phyloP scores from a whole-genome alignment of 2,113 vertebrate species.

The Propithecus coquereli region DNA sequence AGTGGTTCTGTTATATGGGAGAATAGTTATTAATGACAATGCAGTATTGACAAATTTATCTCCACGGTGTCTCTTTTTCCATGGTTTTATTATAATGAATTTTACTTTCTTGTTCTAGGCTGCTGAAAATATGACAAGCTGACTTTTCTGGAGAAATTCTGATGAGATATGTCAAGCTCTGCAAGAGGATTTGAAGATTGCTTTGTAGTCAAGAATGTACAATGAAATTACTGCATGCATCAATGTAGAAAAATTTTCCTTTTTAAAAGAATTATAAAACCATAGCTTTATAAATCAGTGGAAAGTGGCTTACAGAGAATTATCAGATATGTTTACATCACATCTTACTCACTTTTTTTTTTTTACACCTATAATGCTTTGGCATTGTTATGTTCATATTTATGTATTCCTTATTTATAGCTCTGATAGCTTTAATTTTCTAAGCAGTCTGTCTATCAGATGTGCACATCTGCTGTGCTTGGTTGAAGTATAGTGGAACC shows the following conservation, averaged over 20 bases:
- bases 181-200: slow-evolving; percentile 58
- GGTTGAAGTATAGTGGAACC: neutral
- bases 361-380: slow-evolving; percentile 33
- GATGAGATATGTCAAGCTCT: slow-evolving; percentile 22
- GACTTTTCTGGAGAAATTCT: slow-evolving; percentile 59
- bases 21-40: slow-evolving; percentile 7
- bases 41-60: slow-evolving; percentile 21
- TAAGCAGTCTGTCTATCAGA: slow-evolving; percentile 37
- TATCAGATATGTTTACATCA: slow-evolving; percentile 28
- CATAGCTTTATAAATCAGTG: slow-evolving; percentile 59
- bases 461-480: slow-evolving; percentile 54
- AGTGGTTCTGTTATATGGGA: neutral
- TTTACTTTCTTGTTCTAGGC: slow-evolving; percentile 78
- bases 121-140: slow-evolving; percentile 85
- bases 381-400: slow-evolving; percentile 36
- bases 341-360: neutral
- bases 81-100: slow-evolving; percentile 45
- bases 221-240: slow-evolving; percentile 42
- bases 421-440: slow-evolving; percentile 57
- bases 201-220: slow-evolving; percentile 38
- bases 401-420: slow-evolving; percentile 62
- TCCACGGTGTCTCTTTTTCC: neutral
- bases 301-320: slow-evolving; percentile 51
- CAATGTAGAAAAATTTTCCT: slow-evolving; percentile 55
- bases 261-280: slow-evolving; percentile 61